Evolutionary conservation across 1,140 invertebrate species (phyloP).

Genomic region (Brachionus calyciflorus): DNA sequence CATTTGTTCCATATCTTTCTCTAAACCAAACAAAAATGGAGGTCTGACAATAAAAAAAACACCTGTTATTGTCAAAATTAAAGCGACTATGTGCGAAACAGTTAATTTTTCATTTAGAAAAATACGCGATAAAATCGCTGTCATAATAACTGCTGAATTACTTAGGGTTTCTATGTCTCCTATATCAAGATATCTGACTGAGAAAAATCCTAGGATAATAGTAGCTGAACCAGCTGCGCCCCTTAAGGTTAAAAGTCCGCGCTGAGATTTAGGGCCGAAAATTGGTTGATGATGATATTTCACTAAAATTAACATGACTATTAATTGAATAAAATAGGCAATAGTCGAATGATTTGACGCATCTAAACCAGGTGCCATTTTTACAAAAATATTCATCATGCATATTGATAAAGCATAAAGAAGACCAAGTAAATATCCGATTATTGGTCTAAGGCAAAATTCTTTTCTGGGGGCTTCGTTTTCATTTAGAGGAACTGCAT

Average conservation of each 20-base stretch:
- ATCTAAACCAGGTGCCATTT: conserved; percentile 21
- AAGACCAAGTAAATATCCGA: conserved; percentile 15
- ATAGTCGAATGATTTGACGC: conserved; percentile 21
- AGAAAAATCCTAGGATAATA: background rate
- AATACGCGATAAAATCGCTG: background rate
- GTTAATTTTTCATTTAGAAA: conserved; percentile 43
- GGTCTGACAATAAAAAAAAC: conserved; percentile 24
- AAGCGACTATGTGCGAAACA: background rate
- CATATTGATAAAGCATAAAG: conserved; percentile 6
- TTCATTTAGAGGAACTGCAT: background rate
- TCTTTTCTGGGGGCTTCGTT: background rate
- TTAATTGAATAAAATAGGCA: background rate
- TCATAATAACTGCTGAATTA: conserved; percentile 18
- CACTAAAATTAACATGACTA: conserved; percentile 18
- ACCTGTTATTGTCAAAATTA: conserved; percentile 5
- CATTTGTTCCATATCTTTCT: background rate
- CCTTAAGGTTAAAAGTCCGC: background rate
- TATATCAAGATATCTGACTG: background rate
- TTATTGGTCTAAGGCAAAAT: background rate
- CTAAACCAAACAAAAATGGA: conserved; percentile 13
- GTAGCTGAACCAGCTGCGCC: background rate
- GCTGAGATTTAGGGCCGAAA: background rate
- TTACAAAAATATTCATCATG: conserved; percentile 26
- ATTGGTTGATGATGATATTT: conserved; percentile 1
- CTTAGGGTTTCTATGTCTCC: background rate